These are phyloP conservation scores for Theocolax elegans DNA, from an alignment of 1,140 invertebrate genomes.

Conservation along the genomic window DNA sequence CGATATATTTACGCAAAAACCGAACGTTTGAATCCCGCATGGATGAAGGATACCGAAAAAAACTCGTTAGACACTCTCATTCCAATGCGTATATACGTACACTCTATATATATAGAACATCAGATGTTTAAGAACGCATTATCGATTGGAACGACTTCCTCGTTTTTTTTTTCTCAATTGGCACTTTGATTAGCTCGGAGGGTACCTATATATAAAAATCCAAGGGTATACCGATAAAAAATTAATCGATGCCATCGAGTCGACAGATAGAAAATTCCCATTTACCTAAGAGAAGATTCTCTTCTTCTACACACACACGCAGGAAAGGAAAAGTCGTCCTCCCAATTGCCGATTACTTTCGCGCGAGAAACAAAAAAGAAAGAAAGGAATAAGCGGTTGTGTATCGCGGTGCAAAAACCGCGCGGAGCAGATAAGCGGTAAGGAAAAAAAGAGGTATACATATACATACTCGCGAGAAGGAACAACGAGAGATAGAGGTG, in stretches of 20 bases:
- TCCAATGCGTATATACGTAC: no score
- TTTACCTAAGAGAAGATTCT: constrained; percentile 3
- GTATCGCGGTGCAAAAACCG: not conserved
- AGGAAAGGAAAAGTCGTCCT: no score
- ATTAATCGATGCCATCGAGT: constrained; percentile 9
- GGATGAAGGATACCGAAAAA: no score
- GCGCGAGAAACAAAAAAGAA: no score
- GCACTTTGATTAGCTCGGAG: not conserved
- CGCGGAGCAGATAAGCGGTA: not conserved
- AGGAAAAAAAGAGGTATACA: not conserved
- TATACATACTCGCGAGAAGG: not conserved
- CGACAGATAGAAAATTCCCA: not conserved
- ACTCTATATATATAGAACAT: no score
- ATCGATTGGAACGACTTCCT: not conserved
- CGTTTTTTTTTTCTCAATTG: constrained; percentile 1
- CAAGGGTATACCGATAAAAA: not conserved
- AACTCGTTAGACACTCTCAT: no score
- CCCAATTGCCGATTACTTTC: no score
- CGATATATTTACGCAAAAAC: no score
- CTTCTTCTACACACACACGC: no score
- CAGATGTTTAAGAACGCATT: not conserved
- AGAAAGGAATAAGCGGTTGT: no score
- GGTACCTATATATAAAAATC: not conserved
- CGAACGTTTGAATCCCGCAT: no score
- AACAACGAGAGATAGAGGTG: not conserved